Conservation (phyloP, 1,140 invertebrate genomes). For the Brachionus calyciflorus region DNA sequence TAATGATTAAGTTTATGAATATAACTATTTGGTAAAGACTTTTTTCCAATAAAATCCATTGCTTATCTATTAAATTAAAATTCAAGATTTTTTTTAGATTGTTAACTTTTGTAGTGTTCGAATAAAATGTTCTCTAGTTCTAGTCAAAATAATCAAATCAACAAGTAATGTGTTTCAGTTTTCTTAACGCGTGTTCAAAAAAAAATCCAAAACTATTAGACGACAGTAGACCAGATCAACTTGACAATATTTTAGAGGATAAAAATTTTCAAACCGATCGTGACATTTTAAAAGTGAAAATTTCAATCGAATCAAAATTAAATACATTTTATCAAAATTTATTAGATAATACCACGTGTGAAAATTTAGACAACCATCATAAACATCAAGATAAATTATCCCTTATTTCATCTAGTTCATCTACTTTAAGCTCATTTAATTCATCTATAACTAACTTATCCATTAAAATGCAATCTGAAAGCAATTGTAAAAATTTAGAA, state of each 20-base stretch:
- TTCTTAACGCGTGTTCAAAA: background rate
- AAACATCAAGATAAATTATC: background rate
- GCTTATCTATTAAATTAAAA: too few relatives aligned
- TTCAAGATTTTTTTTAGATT: too few relatives aligned
- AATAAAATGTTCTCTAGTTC: too few relatives aligned
- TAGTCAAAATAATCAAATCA: too few relatives aligned
- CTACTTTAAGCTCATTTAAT: background rate
- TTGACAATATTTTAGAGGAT: background rate
- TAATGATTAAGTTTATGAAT: too few relatives aligned
- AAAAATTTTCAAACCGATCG: background rate
- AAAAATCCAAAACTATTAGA: background rate
- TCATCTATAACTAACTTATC: background rate
- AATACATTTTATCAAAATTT: conserved; percentile 4
- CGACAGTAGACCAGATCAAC: background rate
- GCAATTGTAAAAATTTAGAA: background rate
- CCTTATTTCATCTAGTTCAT: conserved; percentile 8
- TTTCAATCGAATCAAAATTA: background rate
- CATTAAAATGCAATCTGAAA: conserved; percentile 1
- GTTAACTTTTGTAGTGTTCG: too few relatives aligned
- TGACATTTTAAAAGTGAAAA: background rate
- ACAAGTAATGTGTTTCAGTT: conserved; percentile 28
- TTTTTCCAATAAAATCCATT: too few relatives aligned
- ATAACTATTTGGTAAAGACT: too few relatives aligned
- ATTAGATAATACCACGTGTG: background rate
- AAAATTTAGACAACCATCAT: background rate